Conservation (phyloP, 2,113 vertebrate species). For the Gracilinanus agilis region DNA sequence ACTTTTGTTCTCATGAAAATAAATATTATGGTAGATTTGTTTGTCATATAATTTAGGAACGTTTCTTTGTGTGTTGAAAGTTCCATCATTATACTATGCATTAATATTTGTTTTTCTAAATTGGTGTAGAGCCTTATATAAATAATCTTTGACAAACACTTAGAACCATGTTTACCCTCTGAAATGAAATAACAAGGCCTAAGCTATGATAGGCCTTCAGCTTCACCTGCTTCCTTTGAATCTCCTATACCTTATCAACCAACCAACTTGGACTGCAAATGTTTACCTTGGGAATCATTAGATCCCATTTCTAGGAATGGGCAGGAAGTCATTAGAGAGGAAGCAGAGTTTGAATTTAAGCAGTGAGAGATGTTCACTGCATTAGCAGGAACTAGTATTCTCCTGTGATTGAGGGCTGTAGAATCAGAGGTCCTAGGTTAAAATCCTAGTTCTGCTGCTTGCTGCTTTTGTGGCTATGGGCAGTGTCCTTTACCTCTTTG, state of each 20-base stretch:
- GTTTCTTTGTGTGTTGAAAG: slow-evolving; percentile 45
- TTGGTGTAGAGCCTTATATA: slow-evolving; percentile 53
- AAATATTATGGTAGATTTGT: slow-evolving; percentile 27
- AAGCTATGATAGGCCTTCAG: background rate
- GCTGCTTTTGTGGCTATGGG: background rate
- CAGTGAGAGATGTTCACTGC: background rate
- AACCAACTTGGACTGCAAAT: background rate
- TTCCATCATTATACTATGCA: slow-evolving; percentile 15
- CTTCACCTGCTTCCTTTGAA: slow-evolving; percentile 7
- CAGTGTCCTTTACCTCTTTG: background rate
- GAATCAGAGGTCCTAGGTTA: background rate
- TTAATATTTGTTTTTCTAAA: slow-evolving; percentile 70
- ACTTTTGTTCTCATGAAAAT: slow-evolving; percentile 9
- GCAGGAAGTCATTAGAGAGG: background rate
- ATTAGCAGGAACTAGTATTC: background rate
- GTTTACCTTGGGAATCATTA: background rate
- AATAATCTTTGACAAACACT: slow-evolving; percentile 65
- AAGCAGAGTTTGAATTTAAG: background rate
- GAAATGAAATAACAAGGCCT: slow-evolving; percentile 45
- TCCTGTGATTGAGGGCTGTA: background rate
- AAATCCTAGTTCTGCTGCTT: background rate
- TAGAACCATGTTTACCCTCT: slow-evolving; percentile 67
- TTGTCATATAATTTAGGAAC: slow-evolving; percentile 34
- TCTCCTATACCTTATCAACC: background rate
- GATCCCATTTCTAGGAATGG: background rate